Base-by-base conservation (phyloP, 1,140 invertebrate species). In the Zaprionus africanus region DNA sequence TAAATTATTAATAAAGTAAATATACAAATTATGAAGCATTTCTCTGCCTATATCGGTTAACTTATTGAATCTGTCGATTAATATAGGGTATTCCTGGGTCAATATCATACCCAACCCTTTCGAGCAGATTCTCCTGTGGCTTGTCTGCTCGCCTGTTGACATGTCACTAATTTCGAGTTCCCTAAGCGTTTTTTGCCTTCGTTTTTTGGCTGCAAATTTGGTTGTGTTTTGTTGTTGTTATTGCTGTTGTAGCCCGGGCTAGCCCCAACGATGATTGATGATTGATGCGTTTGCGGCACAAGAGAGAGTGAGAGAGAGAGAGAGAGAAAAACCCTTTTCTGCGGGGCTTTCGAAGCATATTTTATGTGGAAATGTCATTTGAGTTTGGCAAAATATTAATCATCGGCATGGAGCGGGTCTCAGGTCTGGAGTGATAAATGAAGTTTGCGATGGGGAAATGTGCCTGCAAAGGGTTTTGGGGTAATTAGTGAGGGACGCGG, bases 161-260 rank as follows among this genome's bases (percentile, higher is more conserved):
- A 88, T 88, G 84, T 88, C 75, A 88, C 85, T 88, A 88, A 87
- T 81, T 90, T 88, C 67, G 24, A 68, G 64, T 78, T 84, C 75
- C 71, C 74, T 58, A 78, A 82, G 78, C 84, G 61, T 64, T 67
- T 81, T 86, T 82, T 51, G 17, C 46, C 46, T 51, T 13, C 53
- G 57, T 43, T 60, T 38, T 67, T 54, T 60, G 64, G 78, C 66
- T 78, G 56, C 65, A 74, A 88, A 78, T 75, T 84, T 88, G 70
- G 66, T 84, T 78, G 41, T 41, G 38, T 76, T 75, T n/a, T n/a
- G 38, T 79, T 49, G 17, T 84, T 81, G 28, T 38, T 66, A 67
- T 57, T 79, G 38, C 22, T 69, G 6, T 24, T 49, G 17, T 57
- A 28, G 22, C 5, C 36, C 28, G 34, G 19, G 54, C 59, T 54